Evolutionary conservation across 2,113 vertebrate species (phyloP).

Genomic region (Aegotheles bennettii): DNA sequence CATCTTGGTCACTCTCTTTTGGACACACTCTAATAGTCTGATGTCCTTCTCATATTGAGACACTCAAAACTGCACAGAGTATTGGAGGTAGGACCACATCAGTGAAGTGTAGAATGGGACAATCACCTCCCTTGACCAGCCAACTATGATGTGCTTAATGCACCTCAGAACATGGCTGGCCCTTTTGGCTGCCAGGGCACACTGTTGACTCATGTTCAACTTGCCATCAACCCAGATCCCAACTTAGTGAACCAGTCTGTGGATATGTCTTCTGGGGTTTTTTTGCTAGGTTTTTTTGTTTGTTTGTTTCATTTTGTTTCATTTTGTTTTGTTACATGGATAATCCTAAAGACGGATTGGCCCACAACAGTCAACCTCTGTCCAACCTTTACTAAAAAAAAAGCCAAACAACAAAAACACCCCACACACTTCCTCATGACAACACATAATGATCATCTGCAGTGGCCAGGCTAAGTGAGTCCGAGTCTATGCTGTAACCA

Average conservation of each 20-base stretch:
- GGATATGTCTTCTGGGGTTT: neutral
- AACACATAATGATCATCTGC: neutral
- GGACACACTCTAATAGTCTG: too few species aligned
- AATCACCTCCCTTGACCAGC: too few species aligned
- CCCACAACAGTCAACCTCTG: neutral
- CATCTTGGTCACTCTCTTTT: neutral
- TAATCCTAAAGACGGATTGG: neutral
- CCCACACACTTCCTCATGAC: neutral
- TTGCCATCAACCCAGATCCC: neutral
- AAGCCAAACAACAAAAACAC: neutral
- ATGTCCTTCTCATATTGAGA: too few species aligned
- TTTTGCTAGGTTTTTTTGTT: neutral
- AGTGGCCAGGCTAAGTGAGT: neutral
- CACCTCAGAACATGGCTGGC: fast-evolving
- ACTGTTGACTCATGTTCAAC: neutral
- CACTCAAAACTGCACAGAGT: too few species aligned
- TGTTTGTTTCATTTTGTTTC: neutral
- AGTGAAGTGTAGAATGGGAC: too few species aligned
- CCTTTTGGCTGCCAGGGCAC: neutral
- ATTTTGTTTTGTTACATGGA: neutral
- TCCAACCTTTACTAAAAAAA: neutral
- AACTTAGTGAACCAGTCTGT: neutral
- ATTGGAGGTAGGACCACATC: too few species aligned
- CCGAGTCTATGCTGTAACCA: fast-evolving
- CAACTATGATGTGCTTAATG: too few species aligned